These are phyloP conservation scores for Lacerta bilineata DNA, from an alignment of 2,797 vertebrate species.

Conservation along the genomic window DNA sequence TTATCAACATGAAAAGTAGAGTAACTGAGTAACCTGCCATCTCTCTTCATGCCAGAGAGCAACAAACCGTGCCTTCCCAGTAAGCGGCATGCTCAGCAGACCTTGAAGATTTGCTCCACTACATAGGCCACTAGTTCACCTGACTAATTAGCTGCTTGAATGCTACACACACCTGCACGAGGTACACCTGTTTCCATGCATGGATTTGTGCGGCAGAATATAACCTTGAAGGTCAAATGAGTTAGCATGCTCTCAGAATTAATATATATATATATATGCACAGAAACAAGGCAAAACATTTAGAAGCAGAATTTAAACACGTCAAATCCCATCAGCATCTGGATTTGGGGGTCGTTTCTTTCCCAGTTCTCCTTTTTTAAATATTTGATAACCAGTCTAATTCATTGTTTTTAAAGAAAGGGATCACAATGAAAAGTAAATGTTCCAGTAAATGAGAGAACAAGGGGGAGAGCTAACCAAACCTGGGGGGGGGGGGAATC, in stretches of 20 bases:
- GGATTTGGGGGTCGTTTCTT: not conserved
- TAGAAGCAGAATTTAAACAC: not conserved
- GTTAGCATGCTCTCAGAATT: not conserved
- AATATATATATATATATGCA: not conserved
- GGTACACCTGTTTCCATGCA: not conserved
- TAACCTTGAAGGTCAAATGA: constrained; percentile 32
- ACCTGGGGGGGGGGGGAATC: too few relatives aligned
- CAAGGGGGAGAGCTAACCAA: not conserved
- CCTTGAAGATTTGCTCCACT: constrained; percentile 11
- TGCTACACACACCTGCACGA: constrained; percentile 4
- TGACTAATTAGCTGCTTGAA: constrained; percentile 20
- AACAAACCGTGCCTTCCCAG: not conserved
- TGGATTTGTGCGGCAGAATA: not conserved
- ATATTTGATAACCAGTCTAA: not conserved
- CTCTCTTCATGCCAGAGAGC: not conserved
- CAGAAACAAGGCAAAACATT: not conserved
- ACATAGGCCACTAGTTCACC: constrained; percentile 25
- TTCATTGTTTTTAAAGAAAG: too few relatives aligned
- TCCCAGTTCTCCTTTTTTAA: not conserved
- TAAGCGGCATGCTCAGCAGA: not conserved
- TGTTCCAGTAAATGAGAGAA: not conserved
- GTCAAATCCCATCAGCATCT: not conserved
- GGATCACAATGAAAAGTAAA: not conserved
- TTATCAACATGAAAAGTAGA: not conserved
- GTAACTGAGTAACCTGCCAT: not conserved